Evolutionary conservation across 2,888 invertebrate species (phyloP).

Genomic region (Epistrophe eligans): DNA sequence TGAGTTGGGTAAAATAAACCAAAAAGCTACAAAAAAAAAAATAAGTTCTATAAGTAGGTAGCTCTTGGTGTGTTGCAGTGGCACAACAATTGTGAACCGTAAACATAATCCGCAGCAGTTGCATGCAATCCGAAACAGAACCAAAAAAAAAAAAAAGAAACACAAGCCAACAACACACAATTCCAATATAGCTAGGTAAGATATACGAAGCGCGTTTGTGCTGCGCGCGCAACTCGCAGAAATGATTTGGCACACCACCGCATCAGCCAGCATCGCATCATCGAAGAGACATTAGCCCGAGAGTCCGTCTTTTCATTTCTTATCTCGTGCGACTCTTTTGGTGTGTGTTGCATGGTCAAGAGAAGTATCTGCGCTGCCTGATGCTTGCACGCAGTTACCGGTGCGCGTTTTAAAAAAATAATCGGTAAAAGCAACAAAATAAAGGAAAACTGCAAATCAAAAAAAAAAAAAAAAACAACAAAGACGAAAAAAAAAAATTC

Average conservation of each 20-base stretch:
- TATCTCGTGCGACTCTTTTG: slow-evolving; percentile 53
- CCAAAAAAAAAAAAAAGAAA: background rate
- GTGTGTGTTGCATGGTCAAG: slow-evolving; percentile 63
- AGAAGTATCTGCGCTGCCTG: slow-evolving; percentile 34
- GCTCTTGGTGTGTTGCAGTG: slow-evolving; percentile 59
- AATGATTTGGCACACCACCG: slow-evolving; percentile 57
- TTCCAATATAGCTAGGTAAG: slow-evolving; percentile 15
- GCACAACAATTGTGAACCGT: slow-evolving; percentile 73
- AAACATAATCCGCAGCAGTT: slow-evolving; percentile 67
- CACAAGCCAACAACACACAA: slow-evolving; percentile 14
- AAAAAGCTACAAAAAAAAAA: slow-evolving; percentile 6
- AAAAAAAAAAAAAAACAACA: slow-evolving; percentile 19
- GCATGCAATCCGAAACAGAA: slow-evolving; percentile 68
- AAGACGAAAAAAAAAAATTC: slow-evolving; percentile 6
- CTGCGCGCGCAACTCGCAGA: slow-evolving; percentile 42
- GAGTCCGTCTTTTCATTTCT: slow-evolving; percentile 61
- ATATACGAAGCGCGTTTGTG: slow-evolving; percentile 27
- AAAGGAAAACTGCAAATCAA: slow-evolving; percentile 3
- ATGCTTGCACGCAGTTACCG: slow-evolving; percentile 74
- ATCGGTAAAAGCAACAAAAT: slow-evolving; percentile 64
- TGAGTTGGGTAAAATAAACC: slow-evolving; percentile 54
- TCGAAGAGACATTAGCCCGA: slow-evolving; percentile 63
- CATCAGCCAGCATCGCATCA: slow-evolving; percentile 21
- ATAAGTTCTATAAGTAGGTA: slow-evolving; percentile 70
- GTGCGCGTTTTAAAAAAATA: slow-evolving; percentile 73